These are phyloP conservation scores for Danio choprae DNA, from an alignment of 2,797 vertebrate genomes.

Conservation along the genomic window DNA sequence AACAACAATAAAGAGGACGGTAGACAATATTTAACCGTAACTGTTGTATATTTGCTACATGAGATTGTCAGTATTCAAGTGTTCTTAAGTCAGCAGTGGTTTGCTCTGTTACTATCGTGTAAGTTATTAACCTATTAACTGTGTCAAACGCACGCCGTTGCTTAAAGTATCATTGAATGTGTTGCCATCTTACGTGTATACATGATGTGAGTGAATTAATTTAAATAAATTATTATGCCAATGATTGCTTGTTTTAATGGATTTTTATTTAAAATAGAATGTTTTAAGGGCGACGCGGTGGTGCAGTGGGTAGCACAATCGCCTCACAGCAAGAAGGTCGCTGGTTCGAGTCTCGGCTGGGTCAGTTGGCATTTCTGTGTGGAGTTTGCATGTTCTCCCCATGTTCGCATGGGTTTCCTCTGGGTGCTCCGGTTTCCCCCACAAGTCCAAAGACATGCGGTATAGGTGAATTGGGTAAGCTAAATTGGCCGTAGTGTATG, in stretches of 20 bases:
- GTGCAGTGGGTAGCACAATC: too few relatives aligned
- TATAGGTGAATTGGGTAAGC: too few relatives aligned
- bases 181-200: background rate
- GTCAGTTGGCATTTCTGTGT: too few relatives aligned
- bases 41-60: slow-evolving; percentile 47
- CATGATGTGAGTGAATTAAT: slow-evolving; percentile 42
- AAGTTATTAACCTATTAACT: slow-evolving; percentile 58
- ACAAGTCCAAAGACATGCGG: too few relatives aligned
- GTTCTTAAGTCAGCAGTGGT: slow-evolving; percentile 45
- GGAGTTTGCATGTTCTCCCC: too few relatives aligned
- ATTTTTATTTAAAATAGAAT: background rate
- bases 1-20: slow-evolving; percentile 2
- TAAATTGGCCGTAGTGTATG: too few relatives aligned
- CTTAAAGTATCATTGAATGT: slow-evolving; percentile 47
- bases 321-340: too few relatives aligned
- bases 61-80: slow-evolving; percentile 45
- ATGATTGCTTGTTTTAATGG: slow-evolving; percentile 8
- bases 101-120: slow-evolving; percentile 51
- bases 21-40: slow-evolving; percentile 10
- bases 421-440: too few relatives aligned
- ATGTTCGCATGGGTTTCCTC: too few relatives aligned
- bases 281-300: too few relatives aligned
- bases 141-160: slow-evolving; percentile 42
- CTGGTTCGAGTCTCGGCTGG: too few relatives aligned
- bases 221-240: slow-evolving; percentile 33